Evolutionary conservation across 2,797 vertebrate genomes (phyloP).

Genomic region (Setipinna tenuifilis): DNA sequence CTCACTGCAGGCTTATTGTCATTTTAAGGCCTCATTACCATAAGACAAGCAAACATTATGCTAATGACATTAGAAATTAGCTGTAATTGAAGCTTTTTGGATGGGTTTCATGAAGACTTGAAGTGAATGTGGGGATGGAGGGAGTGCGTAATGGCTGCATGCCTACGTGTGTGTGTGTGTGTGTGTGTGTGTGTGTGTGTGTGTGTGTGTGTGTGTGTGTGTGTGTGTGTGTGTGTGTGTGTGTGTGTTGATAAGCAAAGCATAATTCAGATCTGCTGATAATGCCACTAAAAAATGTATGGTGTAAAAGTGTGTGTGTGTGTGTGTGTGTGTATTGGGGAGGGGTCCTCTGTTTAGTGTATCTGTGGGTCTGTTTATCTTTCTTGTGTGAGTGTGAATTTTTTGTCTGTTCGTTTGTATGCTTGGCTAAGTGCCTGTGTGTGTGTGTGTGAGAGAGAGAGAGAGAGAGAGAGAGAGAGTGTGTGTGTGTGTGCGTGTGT

Average conservation of each 20-base stretch:
- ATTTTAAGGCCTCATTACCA: conserved; percentile 73
- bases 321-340: neutral
- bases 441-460: neutral
- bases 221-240: neutral
- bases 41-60: conserved; percentile 71
- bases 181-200: neutral
- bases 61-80: conserved; percentile 72
- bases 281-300: no score
- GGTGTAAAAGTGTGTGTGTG: no score
- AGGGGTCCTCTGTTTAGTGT: no score
- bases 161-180: neutral
- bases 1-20: conserved; percentile 67
- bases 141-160: neutral
- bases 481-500: neutral
- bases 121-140: neutral
- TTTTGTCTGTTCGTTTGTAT: no score
- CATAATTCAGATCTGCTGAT: no score
- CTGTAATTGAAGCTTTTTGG: conserved; percentile 57
- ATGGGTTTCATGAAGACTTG: conserved; percentile 46
- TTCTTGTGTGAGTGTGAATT: no score
- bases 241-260: neutral
- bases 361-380: no score
- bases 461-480: no score
- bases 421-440: neutral
- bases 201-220: neutral